Conservation (phyloP, 2,797 vertebrate species). For the Danio aesculapii region DNA sequence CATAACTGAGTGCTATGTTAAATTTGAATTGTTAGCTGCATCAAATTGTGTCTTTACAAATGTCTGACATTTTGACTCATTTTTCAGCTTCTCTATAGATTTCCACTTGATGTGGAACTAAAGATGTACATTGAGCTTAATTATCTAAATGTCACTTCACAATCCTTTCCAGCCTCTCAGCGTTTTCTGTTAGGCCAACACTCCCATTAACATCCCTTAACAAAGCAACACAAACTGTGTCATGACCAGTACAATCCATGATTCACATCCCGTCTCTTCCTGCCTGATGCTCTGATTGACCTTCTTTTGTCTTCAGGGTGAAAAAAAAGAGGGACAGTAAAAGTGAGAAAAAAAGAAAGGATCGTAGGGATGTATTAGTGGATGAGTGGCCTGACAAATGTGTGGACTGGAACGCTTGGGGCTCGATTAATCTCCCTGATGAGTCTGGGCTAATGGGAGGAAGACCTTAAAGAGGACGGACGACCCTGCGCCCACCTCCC, state of each 20-base stretch:
- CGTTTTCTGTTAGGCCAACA: not conserved
- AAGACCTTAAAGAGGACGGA: slow-evolving; percentile 71
- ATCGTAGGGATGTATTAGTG: slow-evolving; percentile 64
- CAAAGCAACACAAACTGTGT: not conserved
- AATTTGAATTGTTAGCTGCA: too few species aligned
- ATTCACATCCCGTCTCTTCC: not conserved
- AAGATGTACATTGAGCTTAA: slow-evolving; percentile 1
- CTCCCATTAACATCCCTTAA: not conserved
- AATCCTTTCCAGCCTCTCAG: not conserved
- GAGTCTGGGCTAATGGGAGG: slow-evolving; percentile 73
- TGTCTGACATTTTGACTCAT: not conserved
- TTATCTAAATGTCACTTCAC: slow-evolving; percentile 19
- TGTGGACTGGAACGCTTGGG: slow-evolving; percentile 64
- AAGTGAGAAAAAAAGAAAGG: slow-evolving; percentile 52
- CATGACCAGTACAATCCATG: not conserved
- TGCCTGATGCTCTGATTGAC: slow-evolving; percentile 21
- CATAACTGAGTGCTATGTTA: too few species aligned
- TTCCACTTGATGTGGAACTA: slow-evolving; percentile 27
- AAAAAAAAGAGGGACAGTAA: slow-evolving; percentile 34
- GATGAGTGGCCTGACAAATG: slow-evolving; percentile 73
- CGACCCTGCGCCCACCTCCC: slow-evolving; percentile 59
- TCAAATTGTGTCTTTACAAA: not conserved
- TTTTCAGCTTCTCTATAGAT: slow-evolving; percentile 12
- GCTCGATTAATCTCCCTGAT: slow-evolving; percentile 75
- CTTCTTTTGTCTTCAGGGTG: slow-evolving; percentile 29